phyloP scores from a whole-genome alignment of 2,113 vertebrate genomes.

The Perca schrenkii region DNA sequence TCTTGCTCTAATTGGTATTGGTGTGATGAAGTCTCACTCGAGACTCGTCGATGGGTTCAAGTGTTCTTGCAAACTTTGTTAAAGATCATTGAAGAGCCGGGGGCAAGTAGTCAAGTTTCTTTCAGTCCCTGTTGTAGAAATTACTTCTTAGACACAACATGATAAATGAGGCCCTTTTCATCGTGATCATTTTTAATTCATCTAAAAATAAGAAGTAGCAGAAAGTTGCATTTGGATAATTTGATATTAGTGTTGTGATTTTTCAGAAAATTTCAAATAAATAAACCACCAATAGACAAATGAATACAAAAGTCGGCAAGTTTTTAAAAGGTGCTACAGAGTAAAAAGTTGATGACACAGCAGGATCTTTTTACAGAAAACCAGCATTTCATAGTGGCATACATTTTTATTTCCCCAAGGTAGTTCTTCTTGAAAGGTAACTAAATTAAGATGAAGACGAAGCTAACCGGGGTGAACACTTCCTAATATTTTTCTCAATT shows the following conservation, averaged over 20 bases:
- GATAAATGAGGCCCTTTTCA: conserved; percentile 10
- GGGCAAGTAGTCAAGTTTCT: conserved; percentile 38
- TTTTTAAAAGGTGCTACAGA: conserved; percentile 18
- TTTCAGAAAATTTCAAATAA: not conserved
- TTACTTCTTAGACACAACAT: conserved; percentile 11
- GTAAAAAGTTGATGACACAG: conserved; percentile 46
- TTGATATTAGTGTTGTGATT: not conserved
- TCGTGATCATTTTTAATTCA: not conserved
- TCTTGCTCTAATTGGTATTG: conserved; percentile 70
- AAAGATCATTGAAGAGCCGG: conserved; percentile 48
- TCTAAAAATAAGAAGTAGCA: not conserved
- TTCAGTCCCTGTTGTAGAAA: conserved; percentile 22
- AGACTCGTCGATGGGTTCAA: conserved; percentile 53
- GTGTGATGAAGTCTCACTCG: conserved; percentile 61
- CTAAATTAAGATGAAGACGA: conserved; percentile 64
- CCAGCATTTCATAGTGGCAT: conserved; percentile 43
- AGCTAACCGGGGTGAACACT: conserved; percentile 44
- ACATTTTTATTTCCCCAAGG: conserved; percentile 66
- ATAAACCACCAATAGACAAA: not conserved
- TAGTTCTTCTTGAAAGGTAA: conserved; percentile 55
- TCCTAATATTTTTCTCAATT: conserved; percentile 64
- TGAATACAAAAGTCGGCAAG: conserved; percentile 11
- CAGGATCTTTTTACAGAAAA: conserved; percentile 37
- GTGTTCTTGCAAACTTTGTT: conserved; percentile 58
- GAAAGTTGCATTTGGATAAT: not conserved